These are phyloP conservation scores for Alloplasta piceator DNA, from an alignment of 2,888 invertebrate species.

Conservation along the genomic window DNA sequence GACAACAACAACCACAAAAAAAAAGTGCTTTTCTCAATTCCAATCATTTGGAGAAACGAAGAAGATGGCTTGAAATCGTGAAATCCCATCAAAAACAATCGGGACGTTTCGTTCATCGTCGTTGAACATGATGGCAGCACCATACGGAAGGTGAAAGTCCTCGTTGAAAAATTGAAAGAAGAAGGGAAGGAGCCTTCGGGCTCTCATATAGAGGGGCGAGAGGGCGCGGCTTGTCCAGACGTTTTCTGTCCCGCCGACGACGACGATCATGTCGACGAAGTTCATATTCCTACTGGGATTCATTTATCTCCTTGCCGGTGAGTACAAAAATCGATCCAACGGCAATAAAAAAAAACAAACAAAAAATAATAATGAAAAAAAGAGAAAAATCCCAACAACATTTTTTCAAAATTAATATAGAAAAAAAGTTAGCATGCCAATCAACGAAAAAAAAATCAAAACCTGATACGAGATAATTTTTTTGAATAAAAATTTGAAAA, in stretches of 20 bases:
- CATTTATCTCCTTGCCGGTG: conserved; percentile 79
- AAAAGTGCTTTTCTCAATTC: too few relatives aligned
- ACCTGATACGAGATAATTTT: too few relatives aligned
- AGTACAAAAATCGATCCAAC: conserved; percentile 70
- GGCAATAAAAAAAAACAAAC: neutral
- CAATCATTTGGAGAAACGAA: too few relatives aligned
- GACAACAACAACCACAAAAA: too few relatives aligned
- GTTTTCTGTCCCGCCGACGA: conserved; percentile 79
- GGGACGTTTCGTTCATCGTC: conserved; percentile 25
- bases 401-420: too few relatives aligned
- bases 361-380: neutral
- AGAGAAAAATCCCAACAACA: too few relatives aligned
- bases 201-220: conserved; percentile 83
- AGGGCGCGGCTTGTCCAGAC: conserved; percentile 84
- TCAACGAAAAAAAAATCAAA: too few relatives aligned
- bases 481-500: too few relatives aligned
- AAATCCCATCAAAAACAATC: conserved; percentile 39
- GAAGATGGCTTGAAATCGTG: too few relatives aligned
- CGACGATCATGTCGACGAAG: conserved; percentile 81
- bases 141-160: conserved; percentile 80
- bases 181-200: conserved; percentile 80
- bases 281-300: conserved; percentile 78
- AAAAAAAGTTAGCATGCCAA: too few relatives aligned
- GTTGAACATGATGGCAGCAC: conserved; percentile 79
- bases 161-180: conserved; percentile 70